Evolutionary conservation across 2,113 vertebrate genomes (phyloP).

Genomic region (Deroptyus accipitrinus): DNA sequence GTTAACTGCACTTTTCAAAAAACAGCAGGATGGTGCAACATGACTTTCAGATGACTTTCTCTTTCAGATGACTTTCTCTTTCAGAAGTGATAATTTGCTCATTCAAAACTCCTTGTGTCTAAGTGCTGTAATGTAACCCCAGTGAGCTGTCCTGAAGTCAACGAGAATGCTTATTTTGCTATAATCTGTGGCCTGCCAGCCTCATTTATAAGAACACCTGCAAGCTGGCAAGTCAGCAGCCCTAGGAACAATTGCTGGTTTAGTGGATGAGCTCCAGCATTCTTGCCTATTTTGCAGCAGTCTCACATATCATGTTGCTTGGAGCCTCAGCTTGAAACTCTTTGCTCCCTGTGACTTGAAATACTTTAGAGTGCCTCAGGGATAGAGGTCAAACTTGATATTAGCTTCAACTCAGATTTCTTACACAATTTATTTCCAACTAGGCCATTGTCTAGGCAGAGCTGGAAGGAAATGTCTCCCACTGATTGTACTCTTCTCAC

Average conservation of each 20-base stretch:
- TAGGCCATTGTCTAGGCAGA: background rate
- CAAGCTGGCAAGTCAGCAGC: background rate
- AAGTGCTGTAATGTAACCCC: background rate
- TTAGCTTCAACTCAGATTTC: background rate
- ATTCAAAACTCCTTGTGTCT: background rate
- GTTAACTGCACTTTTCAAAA: background rate
- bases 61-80: background rate
- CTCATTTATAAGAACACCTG: background rate
- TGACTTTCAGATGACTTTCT: background rate
- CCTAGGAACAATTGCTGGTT: background rate
- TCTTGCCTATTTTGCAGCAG: background rate
- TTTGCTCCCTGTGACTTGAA: background rate
- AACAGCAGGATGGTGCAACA: background rate
- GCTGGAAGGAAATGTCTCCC: background rate
- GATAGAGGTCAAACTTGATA: background rate
- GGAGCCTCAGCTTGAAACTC: background rate
- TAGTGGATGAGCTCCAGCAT: background rate
- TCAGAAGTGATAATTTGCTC: background rate
- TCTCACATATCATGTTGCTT: background rate
- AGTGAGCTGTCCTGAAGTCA: background rate
- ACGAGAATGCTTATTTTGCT: background rate
- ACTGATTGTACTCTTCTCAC: background rate
- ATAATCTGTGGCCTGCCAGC: background rate
- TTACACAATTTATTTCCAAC: background rate
- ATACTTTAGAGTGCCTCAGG: background rate